phyloP scores from a whole-genome alignment of 2,113 vertebrate species.

The Neolamprologus fasciatus region DNA sequence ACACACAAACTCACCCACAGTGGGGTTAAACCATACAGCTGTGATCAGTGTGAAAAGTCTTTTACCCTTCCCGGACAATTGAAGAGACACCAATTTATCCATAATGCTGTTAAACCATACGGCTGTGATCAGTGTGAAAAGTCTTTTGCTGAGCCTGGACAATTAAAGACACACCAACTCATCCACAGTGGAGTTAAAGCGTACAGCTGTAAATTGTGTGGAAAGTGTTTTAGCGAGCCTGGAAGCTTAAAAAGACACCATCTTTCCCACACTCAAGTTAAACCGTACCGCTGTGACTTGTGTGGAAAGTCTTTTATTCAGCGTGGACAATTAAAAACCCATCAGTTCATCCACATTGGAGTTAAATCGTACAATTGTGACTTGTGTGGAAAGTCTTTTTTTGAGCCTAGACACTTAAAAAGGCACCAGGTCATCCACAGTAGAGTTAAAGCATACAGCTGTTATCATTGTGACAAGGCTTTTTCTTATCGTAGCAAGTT shows the following conservation, averaged over 20 bases:
- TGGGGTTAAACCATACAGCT: neutral
- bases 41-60: rapidly evolving
- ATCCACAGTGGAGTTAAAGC: neutral
- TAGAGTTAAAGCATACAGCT: neutral
- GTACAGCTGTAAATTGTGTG: neutral
- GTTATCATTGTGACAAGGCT: neutral
- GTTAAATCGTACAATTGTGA: too few species aligned
- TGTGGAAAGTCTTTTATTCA: neutral
- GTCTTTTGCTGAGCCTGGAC: rapidly evolving
- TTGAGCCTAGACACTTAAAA: neutral
- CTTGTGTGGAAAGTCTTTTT: neutral
- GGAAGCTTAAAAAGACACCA: neutral
- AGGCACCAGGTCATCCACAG: neutral
- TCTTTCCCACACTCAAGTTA: neutral
- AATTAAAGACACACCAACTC: rapidly evolving
- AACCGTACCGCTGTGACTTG: neutral
- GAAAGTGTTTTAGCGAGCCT: neutral
- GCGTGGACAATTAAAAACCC: too few species aligned
- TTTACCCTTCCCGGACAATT: rapidly evolving
- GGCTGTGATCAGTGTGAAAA: too few species aligned
- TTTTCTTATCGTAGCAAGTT: neutral
- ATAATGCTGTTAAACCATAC: too few species aligned
- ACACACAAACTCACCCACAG: neutral
- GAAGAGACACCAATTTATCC: rapidly evolving
- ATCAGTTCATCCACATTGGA: too few species aligned